Base-by-base conservation (phyloP, 2,888 invertebrate genomes). In the Patella pellucida region DNA sequence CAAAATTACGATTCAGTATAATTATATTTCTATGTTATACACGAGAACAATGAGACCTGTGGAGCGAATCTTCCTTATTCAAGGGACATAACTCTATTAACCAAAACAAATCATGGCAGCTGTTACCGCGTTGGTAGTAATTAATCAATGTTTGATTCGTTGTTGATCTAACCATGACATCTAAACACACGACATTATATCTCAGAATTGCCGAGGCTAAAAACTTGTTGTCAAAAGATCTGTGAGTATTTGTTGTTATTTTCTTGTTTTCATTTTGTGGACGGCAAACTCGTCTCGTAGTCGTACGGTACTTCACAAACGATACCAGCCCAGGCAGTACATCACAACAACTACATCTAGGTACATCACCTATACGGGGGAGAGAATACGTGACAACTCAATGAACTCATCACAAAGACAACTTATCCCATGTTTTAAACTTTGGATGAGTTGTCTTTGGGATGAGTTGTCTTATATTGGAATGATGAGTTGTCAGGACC, bases 141-240 rank as follows among this genome's bases (percentile, higher is more conserved):
- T 62, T 23, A 23, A 23, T 62, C 23, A n/a, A 62, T 62, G 23
- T 14, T 19, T 23, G 11, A 15, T 19, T 19, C 11, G 14, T 50
- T 71, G 50, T n/a, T 3, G n/a, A 76, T 23, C 19, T 68, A 56
- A 54, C 23, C 16, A 85, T 85, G 85, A 78, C 82, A 52, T 81
- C 79, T 27, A 82, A 80, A 69, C 84, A 85, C 74, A 85, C 85
- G 11, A 82, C 83, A 16, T 74, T 85, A n/a, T 85, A 83, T 74
- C 75, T 85, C 14, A 75, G 85, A 70, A 84, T 85, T 15, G 82
- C 85, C n/a, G 85, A 85, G 72, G 85, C 84, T 16, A 85, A 85
- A 74, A 83, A 83, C 73, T 76, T 85, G 69, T 76, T 84, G 68
- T 81, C 83, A 0, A 85, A 85, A 80, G 85, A 85, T 76, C 76